Base-by-base conservation (phyloP, 2,888 invertebrate species). In the Hypsopygia costalis region DNA sequence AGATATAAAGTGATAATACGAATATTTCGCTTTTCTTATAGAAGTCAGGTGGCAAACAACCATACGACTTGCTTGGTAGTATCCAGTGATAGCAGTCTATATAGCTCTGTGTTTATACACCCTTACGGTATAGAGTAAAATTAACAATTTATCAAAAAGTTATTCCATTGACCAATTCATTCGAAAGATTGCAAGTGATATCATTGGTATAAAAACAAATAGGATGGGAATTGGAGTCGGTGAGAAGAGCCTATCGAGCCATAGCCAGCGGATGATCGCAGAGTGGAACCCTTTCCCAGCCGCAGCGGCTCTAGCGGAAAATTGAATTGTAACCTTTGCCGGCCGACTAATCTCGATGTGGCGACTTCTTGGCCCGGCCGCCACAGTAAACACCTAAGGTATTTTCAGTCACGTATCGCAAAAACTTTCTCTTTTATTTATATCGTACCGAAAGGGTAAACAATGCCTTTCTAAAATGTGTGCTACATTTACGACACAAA, bases 291-390 rank as follows among this genome's bases (percentile, higher is more conserved):
- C 31, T 38, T 32, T 49, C 42, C 43, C 49, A 43, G 47, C 30
- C 46, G 36, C 34, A 40, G 45, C 50, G 51, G 49, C 44, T 56
- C 55, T 57, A 52, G 62, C 67, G 71, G 72, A 69, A 78, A 79
- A 79, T 80, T 78, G 71, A 79, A 79, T 79, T 71, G 77, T 76
- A 63, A 70, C 66, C 69, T 68, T 58, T 53, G 47, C 56, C 52
- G 48, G 54, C 58, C 49, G 58, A 59, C 62, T 65, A 67, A 66
- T 70, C 69, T 62, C 47, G 52, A 57, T 48, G 55, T 52, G 36
- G 49, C 51, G 54, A 51, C 52, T 49, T 47, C 43, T 50, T 47
- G 40, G 44, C 41, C 44, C 49, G 47, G 39, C 41, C 49, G 44
- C 42, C 34, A 31, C 40, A 33, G 11, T 46, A 43, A 51, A 54